Conservation (phyloP, 2,113 vertebrate genomes). For the Phrynosoma blainvillii region DNA sequence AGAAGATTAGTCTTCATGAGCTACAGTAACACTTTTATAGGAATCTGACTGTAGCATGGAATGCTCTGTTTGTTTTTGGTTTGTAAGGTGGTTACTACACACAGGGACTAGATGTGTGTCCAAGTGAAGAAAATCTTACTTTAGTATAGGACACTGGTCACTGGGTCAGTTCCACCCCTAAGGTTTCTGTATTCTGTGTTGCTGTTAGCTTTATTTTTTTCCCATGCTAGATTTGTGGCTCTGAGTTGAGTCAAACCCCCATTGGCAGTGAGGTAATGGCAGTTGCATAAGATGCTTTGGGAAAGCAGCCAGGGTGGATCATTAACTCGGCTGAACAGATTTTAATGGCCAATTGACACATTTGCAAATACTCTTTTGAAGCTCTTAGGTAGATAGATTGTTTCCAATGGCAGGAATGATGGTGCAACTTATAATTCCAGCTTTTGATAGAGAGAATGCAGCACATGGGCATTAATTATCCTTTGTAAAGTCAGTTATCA, state of each 20-base stretch:
- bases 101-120: neutral
- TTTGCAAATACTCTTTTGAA: constrained; percentile 16
- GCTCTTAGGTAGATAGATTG: neutral
- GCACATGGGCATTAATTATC: constrained; percentile 44
- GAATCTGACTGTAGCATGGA: neutral
- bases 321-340: constrained; percentile 10
- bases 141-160: neutral
- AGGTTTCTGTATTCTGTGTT: neutral
- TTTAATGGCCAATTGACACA: constrained; percentile 19
- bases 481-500: constrained; percentile 54
- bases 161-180: neutral
- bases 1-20: constrained; percentile 39
- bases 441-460: constrained; percentile 35
- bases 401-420: neutral
- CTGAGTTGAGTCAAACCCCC: constrained; percentile 35
- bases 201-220: too few relatives aligned
- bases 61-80: neutral
- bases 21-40: constrained; percentile 20
- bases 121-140: neutral
- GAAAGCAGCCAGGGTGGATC: constrained; percentile 26
- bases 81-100: neutral
- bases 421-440: neutral
- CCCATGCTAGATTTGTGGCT: neutral
- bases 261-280: constrained; percentile 20
- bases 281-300: neutral